phyloP scores from a whole-genome alignment of 2,113 vertebrate genomes.

The Rhynchopsitta pachyrhyncha region DNA sequence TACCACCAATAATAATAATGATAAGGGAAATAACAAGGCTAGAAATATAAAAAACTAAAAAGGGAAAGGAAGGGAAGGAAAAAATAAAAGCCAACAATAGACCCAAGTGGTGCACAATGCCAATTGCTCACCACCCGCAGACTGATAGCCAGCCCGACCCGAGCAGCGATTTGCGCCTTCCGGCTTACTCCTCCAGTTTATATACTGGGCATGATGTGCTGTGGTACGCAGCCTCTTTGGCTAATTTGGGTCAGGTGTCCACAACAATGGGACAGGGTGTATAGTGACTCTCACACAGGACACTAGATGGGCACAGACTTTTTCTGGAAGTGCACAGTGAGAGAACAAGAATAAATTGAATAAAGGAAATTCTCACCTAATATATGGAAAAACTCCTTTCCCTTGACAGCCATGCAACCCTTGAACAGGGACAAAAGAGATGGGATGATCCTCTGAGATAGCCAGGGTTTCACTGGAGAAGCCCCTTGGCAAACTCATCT shows the following conservation, averaged over 20 bases:
- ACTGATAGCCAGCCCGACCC: not conserved
- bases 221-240: not conserved
- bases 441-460: not conserved
- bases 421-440: not conserved
- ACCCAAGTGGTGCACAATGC: no score
- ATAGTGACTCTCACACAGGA: not conserved
- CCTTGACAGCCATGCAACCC: not conserved
- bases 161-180: not conserved
- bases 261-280: not conserved
- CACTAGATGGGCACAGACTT: not conserved
- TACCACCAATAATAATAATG: not conserved
- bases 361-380: not conserved
- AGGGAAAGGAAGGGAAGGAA: no score
- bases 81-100: no score
- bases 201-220: not conserved
- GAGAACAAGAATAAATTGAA: not conserved
- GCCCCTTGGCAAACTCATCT: not conserved
- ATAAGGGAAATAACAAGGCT: not conserved
- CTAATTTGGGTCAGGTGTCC: not conserved
- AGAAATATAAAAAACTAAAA: no score
- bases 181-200: not conserved
- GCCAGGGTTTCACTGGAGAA: not conserved
- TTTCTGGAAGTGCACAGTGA: not conserved
- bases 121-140: not conserved
- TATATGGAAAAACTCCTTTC: not conserved